A percentile compares a stretch with the other conserved stretches of the same genome.
Conservation (phyloP, 2,888 invertebrate species). For the Tholera decimalis region DNA sequence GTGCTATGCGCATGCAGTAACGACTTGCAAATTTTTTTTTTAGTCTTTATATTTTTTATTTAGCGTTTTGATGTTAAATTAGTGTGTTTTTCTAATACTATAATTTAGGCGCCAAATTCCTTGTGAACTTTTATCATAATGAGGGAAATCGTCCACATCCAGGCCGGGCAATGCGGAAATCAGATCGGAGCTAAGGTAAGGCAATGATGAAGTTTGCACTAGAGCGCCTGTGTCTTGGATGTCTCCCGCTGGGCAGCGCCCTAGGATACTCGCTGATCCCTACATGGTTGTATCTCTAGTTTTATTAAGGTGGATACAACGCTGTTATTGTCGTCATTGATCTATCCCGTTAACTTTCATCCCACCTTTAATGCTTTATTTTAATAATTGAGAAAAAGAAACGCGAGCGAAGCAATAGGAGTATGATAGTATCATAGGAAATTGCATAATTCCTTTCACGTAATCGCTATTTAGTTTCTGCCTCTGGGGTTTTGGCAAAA, state of each 20-base stretch:
- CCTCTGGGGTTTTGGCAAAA: no score
- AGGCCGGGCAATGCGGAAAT: conserved; percentile 91
- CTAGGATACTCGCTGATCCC: neutral
- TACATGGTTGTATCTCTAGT: no score
- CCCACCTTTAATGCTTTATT: no score
- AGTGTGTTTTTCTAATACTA: conserved; percentile 71
- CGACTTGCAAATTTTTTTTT: conserved; percentile 48
- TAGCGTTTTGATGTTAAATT: conserved; percentile 73
- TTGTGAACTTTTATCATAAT: conserved; percentile 85
- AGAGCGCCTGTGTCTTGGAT: neutral
- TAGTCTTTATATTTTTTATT: conserved; percentile 64
- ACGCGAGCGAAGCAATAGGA: no score
- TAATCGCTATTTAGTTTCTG: no score
- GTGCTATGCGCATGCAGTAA: conserved; percentile 76
- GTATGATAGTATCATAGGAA: no score
- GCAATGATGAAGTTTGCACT: conserved; percentile 66
- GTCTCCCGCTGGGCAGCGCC: neutral
- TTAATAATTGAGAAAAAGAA: no score
- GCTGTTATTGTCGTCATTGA: no score
- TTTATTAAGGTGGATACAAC: no score
- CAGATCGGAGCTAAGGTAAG: conserved; percentile 95
- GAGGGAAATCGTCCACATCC: conserved; percentile 96
- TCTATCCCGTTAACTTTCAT: no score
- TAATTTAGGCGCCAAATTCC: conserved; percentile 77
- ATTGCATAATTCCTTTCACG: no score